Base-by-base conservation (phyloP, 1,140 invertebrate genomes). In the Penaeus vannamei region DNA sequence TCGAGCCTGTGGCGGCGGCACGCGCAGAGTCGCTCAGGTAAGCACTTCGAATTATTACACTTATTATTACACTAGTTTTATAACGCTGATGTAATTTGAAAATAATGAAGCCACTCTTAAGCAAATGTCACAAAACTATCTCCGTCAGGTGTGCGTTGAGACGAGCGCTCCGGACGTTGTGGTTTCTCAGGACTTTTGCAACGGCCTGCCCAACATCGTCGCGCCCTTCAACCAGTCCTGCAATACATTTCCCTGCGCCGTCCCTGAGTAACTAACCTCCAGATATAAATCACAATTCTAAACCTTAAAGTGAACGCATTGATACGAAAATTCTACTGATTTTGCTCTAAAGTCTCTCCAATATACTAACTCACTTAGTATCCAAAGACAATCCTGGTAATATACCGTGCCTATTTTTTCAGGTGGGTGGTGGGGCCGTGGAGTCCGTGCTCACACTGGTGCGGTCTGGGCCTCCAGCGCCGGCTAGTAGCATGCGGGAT, bases 161-260 rank as follows among this genome's bases (percentile, higher is more conserved):
- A 32, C 61, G n/a, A 46, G 10, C n/a, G 22, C 10, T 4, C 84
- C 84, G 12, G 84, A 85, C n/a, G 19, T 60, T 17, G n/a, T 32
- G 42, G 84, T 85, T 23, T 0, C 62, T 3, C 66, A 77, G n/a
- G 84, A 61, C 0, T 8, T 60, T 66, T 85, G 84, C 53, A 3
- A 76, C 1, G 84, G 84, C 4, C 53, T 85, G 22, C 84, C 84
- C 20, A 77, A 85, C 84, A 42, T 36, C 84, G n/a, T 32, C 42
- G 69, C 84, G 46, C 84, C 84, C 69, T 85, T 59, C 84, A 77
- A 85, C 84, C 66, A 85, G 53, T 32, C 72, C 14, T 85, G 84
- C 69, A 85, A 85, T 32, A 77, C 84, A n/a, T 85, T 79, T n/a
- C 53, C 84, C 66, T 85, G 84, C 84, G 17, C 17, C n/a, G 1